phyloP scores from a whole-genome alignment of 2,797 vertebrate genomes.

The Argentina silus region DNA sequence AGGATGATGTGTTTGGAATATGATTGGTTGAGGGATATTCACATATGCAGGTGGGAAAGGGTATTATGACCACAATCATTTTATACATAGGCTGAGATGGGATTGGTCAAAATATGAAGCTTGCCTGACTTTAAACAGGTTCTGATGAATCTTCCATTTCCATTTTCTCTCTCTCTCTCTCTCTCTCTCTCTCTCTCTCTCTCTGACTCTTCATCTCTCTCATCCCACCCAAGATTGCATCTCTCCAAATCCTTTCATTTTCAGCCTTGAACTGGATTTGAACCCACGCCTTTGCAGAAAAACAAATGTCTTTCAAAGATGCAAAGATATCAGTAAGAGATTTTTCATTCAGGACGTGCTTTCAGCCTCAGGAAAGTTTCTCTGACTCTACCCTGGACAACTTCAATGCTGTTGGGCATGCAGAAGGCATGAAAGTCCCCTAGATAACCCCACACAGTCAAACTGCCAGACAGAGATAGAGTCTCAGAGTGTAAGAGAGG shows the following conservation, averaged over 20 bases:
- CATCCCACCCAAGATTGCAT: slow-evolving; percentile 48
- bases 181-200: slow-evolving; percentile 27
- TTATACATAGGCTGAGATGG: no score
- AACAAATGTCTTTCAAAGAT: slow-evolving; percentile 30
- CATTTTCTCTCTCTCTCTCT: neutral
- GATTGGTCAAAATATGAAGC: no score
- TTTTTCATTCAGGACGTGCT: neutral
- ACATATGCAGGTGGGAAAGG: no score
- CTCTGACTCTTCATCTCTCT: slow-evolving; percentile 31
- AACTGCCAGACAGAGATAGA: neutral
- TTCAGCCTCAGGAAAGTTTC: neutral
- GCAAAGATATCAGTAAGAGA: slow-evolving; percentile 33
- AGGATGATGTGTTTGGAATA: no score
- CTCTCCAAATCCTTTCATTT: slow-evolving; percentile 47
- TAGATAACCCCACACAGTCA: neutral
- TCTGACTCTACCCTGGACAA: neutral
- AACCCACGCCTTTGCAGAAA: slow-evolving; percentile 52
- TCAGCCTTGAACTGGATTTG: slow-evolving; percentile 54
- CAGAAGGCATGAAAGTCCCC: neutral
- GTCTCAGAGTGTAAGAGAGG: no score
- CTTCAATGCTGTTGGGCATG: neutral
- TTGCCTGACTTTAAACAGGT: neutral
- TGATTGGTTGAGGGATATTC: no score
- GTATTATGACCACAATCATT: no score
- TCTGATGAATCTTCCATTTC: slow-evolving; percentile 29